Evolutionary conservation across 2,888 invertebrate genomes (phyloP).

Genomic region (Boloria euphrosyne): DNA sequence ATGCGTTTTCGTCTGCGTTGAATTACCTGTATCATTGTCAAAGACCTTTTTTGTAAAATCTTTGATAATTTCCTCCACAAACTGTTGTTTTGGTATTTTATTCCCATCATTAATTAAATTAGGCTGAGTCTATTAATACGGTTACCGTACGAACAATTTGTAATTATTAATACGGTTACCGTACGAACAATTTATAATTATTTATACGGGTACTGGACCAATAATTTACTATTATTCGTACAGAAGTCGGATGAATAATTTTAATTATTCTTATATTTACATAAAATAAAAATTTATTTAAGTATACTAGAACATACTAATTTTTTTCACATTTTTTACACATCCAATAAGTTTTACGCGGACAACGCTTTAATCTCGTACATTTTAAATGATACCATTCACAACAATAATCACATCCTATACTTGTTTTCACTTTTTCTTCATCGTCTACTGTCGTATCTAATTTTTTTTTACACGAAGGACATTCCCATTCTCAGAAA

Average conservation of each 20-base stretch:
- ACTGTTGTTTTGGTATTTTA: background rate
- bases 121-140: too few species aligned
- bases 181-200: too few species aligned
- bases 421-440: slow-evolving; percentile 19
- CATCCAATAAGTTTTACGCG: slow-evolving; percentile 3
- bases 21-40: background rate
- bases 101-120: background rate
- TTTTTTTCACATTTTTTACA: slow-evolving; percentile 9
- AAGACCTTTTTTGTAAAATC: slow-evolving; percentile 9
- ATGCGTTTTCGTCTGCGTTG: slow-evolving; percentile 18
- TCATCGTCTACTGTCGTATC: slow-evolving; percentile 11
- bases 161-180: too few species aligned
- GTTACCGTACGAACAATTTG: too few species aligned
- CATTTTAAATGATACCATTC: slow-evolving; percentile 20
- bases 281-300: too few species aligned
- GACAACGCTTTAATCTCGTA: slow-evolving; percentile 1
- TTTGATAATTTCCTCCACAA: background rate
- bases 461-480: slow-evolving; percentile 11
- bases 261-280: too few species aligned
- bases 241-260: too few species aligned
- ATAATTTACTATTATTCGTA: too few species aligned
- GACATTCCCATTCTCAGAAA: slow-evolving; percentile 20
- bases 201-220: too few species aligned
- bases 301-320: background rate
- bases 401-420: slow-evolving; percentile 16